Base-by-base conservation (phyloP, 2,888 invertebrate genomes). In the Epinotia ramella region DNA sequence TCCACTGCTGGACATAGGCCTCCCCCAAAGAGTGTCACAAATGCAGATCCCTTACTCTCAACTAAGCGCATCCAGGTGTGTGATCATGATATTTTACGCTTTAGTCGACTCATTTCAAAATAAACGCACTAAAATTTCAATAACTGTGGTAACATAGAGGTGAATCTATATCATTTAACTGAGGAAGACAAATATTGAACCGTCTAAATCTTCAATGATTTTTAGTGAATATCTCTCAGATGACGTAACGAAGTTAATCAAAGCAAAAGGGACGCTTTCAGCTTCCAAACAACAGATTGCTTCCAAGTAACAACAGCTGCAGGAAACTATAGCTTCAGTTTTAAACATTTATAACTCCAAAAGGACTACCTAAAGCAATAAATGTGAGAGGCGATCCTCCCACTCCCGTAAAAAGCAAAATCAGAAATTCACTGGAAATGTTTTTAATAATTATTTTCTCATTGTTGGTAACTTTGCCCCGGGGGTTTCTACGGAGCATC, bases 401-500 rank as follows among this genome's bases (percentile, higher is more conserved):
- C 76, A 76, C 76, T 76, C 76, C 76, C 76, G 76, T 76, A 72
- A 76, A 72, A 73, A 76, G 76, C 72, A 82, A 79, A 81, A 82
- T 83, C 82, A 80, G 79, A 79, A 84, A 79, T 80, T 80, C 73
- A 79, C 82, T 84, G 82, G 82, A 85, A 87, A 85, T 86, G 83
- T 87, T 87, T 86, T 87, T 85, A 88, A 87, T 89, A 86, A 89
- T 89, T 88, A 91, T 91, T 92, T 91, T 92, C 88, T 91, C 89
- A 89, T 88, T 89, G 88, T 90, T 84, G 88, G 88, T 88, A 84
- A 86, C 86, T 87, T 88, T 88, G 91, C 92, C 91, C 85, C 84
- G 83, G 89, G 93, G 94, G 90, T 91, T 91, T 91, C 84, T 83
- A 86, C 84, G 82, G 83, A 85, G 87, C 93, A 94, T 94, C 94